These are phyloP conservation scores for Buphagus erythrorhynchus DNA, from an alignment of 2,797 vertebrate genomes.

Conservation along the genomic window DNA sequence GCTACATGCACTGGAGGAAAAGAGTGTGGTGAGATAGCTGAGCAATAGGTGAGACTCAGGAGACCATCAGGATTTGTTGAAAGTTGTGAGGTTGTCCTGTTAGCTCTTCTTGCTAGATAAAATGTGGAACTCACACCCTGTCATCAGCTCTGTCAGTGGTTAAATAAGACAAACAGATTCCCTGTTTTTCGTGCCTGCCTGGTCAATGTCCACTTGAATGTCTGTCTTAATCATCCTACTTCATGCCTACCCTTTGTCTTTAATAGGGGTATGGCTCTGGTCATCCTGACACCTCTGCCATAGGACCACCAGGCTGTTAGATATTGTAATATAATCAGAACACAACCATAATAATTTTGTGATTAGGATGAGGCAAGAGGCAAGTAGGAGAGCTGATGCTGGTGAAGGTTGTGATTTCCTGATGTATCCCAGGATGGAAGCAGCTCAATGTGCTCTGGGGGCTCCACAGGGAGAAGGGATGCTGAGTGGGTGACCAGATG, in stretches of 20 bases:
- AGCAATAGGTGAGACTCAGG: neutral
- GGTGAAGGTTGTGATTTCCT: neutral
- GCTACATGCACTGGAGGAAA: fast-evolving
- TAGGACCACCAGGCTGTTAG: neutral
- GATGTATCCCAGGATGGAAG: neutral
- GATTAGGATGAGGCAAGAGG: neutral
- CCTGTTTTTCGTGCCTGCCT: fast-evolving
- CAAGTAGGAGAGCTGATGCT: neutral
- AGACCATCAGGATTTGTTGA: neutral
- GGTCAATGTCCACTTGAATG: neutral
- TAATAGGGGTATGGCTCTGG: neutral
- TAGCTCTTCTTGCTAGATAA: neutral
- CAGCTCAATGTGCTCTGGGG: fast-evolving
- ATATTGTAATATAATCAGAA: neutral
- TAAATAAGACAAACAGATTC: neutral
- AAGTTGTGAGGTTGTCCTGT: neutral
- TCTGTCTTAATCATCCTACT: neutral
- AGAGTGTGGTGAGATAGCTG: neutral
- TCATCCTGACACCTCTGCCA: neutral
- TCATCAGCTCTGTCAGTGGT: neutral
- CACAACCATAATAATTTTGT: neutral
- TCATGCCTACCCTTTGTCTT: neutral
- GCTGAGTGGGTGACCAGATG: fast-evolving
- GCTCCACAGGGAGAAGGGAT: fast-evolving
- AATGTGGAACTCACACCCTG: fast-evolving